A percentile compares a stretch with the other conserved stretches of the same genome.
Conservation (phyloP, 2,797 vertebrate species). For the Salarias fasciatus region DNA sequence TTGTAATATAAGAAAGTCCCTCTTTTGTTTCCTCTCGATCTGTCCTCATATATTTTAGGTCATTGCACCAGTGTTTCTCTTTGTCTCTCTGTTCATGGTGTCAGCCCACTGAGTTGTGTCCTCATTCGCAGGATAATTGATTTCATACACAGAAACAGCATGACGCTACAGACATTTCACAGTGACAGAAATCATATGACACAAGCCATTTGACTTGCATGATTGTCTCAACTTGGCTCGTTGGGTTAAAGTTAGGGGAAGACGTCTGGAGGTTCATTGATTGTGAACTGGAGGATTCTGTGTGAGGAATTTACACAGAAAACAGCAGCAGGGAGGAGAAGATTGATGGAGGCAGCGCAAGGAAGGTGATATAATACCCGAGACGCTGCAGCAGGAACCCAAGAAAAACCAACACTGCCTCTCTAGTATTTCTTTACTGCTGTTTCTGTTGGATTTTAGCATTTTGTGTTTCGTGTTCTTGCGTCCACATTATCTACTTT, state of each 20-base stretch:
- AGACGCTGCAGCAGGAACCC: no score
- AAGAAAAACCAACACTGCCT: no score
- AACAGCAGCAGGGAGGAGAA: slow-evolving; percentile 3
- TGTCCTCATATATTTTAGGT: neutral
- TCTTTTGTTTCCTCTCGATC: no score
- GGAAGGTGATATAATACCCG: no score
- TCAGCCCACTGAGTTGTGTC: slow-evolving; percentile 29
- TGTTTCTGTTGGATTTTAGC: no score
- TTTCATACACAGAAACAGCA: slow-evolving; percentile 51
- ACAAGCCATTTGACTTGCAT: slow-evolving; percentile 53
- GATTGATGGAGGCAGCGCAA: slow-evolving; percentile 1
- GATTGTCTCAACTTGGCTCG: slow-evolving; percentile 14
- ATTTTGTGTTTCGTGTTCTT: no score
- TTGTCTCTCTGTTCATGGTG: neutral
- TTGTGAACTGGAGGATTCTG: neutral
- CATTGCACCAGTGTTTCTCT: neutral
- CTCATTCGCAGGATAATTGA: slow-evolving; percentile 48
- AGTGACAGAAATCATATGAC: slow-evolving; percentile 70
- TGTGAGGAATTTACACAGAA: slow-evolving; percentile 3
- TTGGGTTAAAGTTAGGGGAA: slow-evolving; percentile 34
- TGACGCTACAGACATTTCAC: slow-evolving; percentile 44
- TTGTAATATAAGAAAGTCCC: no score
- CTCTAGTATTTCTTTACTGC: no score
- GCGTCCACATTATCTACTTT: no score
- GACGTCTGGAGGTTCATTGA: slow-evolving; percentile 21